phyloP scores from a whole-genome alignment of 1,140 invertebrate species.

The Archegozetes longisetosus region DNA sequence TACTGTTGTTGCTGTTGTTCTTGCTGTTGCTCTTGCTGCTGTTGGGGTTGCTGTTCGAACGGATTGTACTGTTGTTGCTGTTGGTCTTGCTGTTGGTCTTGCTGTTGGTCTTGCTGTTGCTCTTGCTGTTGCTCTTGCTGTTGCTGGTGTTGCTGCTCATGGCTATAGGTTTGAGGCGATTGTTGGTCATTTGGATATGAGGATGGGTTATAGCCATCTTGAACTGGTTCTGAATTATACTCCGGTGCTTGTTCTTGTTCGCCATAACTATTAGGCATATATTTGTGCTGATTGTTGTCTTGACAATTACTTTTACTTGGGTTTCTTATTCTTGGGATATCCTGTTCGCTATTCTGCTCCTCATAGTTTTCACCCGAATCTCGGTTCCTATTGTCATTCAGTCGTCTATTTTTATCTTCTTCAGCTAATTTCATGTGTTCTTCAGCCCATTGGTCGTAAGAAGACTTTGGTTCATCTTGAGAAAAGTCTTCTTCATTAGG shows the following conservation, averaged over 20 bases:
- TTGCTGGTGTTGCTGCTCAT: constrained; percentile 8
- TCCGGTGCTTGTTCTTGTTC: no score
- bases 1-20: constrained; percentile 3
- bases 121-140: not conserved
- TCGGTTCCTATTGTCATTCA: no score
- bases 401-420: not conserved
- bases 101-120: not conserved
- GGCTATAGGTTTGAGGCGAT: not conserved
- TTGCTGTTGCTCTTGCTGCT: constrained; percentile 7
- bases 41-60: not conserved
- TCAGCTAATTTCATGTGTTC: not conserved
- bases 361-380: no score
- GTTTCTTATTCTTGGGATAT: no score
- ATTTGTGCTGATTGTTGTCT: no score
- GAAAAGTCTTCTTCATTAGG: not conserved
- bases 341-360: no score
- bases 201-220: no score
- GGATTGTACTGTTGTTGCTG: not conserved
- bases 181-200: no score
- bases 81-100: constrained; percentile 46
- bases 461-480: not conserved
- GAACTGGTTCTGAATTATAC: no score
- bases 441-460: not conserved
- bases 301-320: no score
- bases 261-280: no score